Conservation (phyloP, 2,888 invertebrate species). For the Drosophila bunnanda region DNA sequence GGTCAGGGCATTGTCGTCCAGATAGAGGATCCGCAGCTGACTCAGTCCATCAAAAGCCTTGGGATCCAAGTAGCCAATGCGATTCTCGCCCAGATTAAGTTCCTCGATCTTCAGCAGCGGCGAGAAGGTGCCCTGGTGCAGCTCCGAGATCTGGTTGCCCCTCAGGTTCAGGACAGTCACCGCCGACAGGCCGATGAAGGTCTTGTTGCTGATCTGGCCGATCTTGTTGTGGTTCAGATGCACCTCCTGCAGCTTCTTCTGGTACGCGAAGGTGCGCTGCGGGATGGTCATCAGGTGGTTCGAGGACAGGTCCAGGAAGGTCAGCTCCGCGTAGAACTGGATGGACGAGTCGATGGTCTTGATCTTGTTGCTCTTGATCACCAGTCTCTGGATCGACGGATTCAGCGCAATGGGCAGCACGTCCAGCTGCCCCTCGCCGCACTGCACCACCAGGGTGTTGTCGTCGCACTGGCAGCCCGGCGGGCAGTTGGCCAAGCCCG, state of each 20-base stretch:
- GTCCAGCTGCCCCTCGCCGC: slow-evolving; percentile 93
- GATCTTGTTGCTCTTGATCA: slow-evolving; percentile 93
- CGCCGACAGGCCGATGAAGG: slow-evolving; percentile 91
- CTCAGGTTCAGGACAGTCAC: slow-evolving; percentile 92
- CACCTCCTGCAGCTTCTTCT: slow-evolving; percentile 92
- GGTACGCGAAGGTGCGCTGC: slow-evolving; percentile 91
- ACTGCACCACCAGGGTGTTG: slow-evolving; percentile 93
- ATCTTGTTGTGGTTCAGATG: slow-evolving; percentile 94
- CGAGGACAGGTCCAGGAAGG: slow-evolving; percentile 92
- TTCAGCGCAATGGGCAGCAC: slow-evolving; percentile 96
- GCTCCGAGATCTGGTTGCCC: slow-evolving; percentile 92
- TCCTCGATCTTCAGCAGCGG: slow-evolving; percentile 92
- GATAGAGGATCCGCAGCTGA: slow-evolving; percentile 91
- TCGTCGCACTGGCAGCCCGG: slow-evolving; percentile 95
- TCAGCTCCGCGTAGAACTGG: slow-evolving; percentile 94
- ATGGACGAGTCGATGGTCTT: slow-evolving; percentile 95
- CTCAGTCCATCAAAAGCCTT: slow-evolving; percentile 91
- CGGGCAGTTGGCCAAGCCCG: slow-evolving; percentile 90
- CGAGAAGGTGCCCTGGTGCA: slow-evolving; percentile 90
- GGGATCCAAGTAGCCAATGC: slow-evolving; percentile 92
- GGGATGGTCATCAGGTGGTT: slow-evolving; percentile 94
- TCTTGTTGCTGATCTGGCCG: slow-evolving; percentile 91
- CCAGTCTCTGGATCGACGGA: slow-evolving; percentile 94
- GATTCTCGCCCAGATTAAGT: slow-evolving; percentile 93
- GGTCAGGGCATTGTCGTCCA: slow-evolving; percentile 93